Base-by-base conservation (phyloP, 2,888 invertebrate genomes). In the Sphaerophoria rueppellii region DNA sequence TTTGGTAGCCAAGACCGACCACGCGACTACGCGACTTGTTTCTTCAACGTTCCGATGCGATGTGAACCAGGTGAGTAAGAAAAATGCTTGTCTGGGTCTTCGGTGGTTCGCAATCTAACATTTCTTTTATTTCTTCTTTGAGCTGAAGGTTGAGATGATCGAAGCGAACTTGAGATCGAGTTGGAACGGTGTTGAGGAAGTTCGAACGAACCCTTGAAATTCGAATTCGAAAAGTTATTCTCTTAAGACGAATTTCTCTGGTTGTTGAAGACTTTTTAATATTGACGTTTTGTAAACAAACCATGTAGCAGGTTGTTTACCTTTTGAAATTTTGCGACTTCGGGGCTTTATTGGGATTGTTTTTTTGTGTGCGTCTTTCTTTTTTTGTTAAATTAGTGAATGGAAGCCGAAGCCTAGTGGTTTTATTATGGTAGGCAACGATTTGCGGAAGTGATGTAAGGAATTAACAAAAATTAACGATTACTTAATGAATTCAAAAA, bases 201-300 rank as follows among this genome's bases (percentile, higher is more conserved):
- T 12, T 40, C 0, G 6, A 2, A 6, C 6, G 9, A 24, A 16
- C 58, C 40, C 58, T 58, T 40, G 32, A 54, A 67, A n/a, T 80
- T 85, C 80, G 80, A 85, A 76, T 6, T 78, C 71, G 74, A 75
- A 71, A n/a, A 7, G 24, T 12, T 11, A 4, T 50, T 80, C 83
- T 83, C 83, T 83, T 83, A 7, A 24, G 48, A 65, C 9, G 9
- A 6, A 6, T 4, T 16, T 9, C 32, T 52, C 7, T 50, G 6
- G 9, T 4, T 3, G 50, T 46, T n/a, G 46, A 32, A 9, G 35
- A 35, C 54, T 65, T 65, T 73, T 79, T 35, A 16, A 52, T 34
- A 48, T 61, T 77, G 77, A 60, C 43, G 73, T 73, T 81, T 81
- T 76, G 81, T 85, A 85, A 85, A 85, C 85, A 85, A 85, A 85